Conservation (phyloP, 2,888 invertebrate genomes). For the Carterocephalus palaemon region DNA sequence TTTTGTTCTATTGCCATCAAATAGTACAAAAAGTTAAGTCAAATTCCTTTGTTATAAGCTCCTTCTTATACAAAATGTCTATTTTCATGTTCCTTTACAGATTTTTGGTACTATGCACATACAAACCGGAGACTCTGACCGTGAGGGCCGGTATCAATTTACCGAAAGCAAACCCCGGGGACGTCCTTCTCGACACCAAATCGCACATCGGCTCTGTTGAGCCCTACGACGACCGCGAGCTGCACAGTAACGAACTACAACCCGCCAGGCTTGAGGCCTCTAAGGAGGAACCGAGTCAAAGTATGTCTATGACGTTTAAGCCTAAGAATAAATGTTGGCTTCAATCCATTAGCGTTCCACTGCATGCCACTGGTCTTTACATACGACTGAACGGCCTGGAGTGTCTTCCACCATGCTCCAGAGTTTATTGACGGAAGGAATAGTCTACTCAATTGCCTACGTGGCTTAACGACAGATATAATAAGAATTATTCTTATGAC, state of each 20-base stretch:
- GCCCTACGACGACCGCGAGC: constrained; percentile 60
- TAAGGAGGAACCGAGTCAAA: constrained; percentile 58
- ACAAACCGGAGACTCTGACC: constrained; percentile 89
- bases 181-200: constrained; percentile 64
- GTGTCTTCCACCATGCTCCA: no score
- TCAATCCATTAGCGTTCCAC: no score
- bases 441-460: no score
- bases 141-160: constrained; percentile 88
- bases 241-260: constrained; percentile 69
- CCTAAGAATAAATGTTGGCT: no score
- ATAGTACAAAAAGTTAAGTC: background rate
- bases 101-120: constrained; percentile 88
- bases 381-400: no score
- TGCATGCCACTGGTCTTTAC: no score
- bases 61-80: no score
- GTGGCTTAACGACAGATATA: no score
- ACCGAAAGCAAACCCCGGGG: constrained; percentile 79
- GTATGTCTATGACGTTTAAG: constrained; percentile 47
- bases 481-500: no score
- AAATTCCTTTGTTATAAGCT: background rate
- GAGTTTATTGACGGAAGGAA: no score
- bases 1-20: no score
- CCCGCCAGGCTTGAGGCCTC: constrained; percentile 69
- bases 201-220: constrained; percentile 63
- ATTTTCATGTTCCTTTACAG: no score